Evolutionary conservation across 35 echinoderm and acorn worm species (phyloP).

Genomic region (Ptychodera flava): DNA sequence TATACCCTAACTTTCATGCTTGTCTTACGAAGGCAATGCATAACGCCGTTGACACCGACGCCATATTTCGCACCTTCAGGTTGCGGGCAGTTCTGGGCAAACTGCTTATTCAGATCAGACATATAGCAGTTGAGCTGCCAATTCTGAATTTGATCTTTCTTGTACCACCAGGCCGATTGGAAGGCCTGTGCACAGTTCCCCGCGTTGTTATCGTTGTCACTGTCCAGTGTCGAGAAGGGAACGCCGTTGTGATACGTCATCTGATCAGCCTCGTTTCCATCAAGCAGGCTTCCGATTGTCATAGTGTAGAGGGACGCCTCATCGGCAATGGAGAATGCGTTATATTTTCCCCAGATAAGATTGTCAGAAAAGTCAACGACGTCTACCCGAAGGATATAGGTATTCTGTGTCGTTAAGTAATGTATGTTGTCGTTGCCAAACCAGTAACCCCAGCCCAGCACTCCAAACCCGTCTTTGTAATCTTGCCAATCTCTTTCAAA

Average conservation of each 20-base stretch:
- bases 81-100: background rate
- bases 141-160: background rate
- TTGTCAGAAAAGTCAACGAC: slow-evolving; percentile 1
- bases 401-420: background rate
- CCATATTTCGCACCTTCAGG: background rate
- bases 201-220: background rate
- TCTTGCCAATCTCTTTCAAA: background rate
- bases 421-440: background rate
- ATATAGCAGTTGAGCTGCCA: background rate
- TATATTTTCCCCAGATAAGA: background rate
- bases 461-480: slow-evolving; percentile 5
- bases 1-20: background rate
- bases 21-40: background rate
- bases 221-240: background rate
- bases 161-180: background rate
- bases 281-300: background rate
- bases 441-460: background rate
- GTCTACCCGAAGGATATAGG: background rate
- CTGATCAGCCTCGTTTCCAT: background rate
- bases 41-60: background rate
- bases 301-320: background rate
- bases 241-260: background rate
- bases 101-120: background rate
- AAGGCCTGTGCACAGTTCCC: background rate
- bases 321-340: background rate